These are phyloP conservation scores for Ditylenchus weischeri DNA, from an alignment of 2,888 invertebrate genomes.

Conservation along the genomic window DNA sequence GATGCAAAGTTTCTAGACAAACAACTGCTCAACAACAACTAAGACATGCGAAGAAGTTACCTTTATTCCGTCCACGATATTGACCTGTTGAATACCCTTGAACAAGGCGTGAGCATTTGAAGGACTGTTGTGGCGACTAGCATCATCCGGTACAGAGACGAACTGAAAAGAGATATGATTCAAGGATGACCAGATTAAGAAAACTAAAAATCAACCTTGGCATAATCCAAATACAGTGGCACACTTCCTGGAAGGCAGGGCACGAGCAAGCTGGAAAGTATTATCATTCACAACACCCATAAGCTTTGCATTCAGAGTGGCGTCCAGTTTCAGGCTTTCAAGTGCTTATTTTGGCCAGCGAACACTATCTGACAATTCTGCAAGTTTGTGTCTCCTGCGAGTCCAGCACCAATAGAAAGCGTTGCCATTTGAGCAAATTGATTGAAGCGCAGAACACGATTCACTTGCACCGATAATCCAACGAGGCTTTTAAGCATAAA, in stretches of 20 bases:
- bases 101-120: slow-evolving; percentile 1
- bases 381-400: slow-evolving; percentile 26
- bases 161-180: background rate
- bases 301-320: slow-evolving; percentile 3
- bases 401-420: background rate
- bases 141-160: background rate
- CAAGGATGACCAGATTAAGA: background rate
- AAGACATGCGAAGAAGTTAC: background rate
- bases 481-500: too few species aligned
- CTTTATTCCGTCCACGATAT: background rate
- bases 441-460: too few species aligned
- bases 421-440: too few species aligned
- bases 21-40: too few species aligned
- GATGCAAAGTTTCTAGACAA: too few species aligned
- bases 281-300: slow-evolving; percentile 32
- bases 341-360: slow-evolving; percentile 8
- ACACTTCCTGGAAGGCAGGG: slow-evolving; percentile 15
- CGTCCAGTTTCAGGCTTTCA: slow-evolving; percentile 8
- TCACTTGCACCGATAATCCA: too few species aligned
- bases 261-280: background rate
- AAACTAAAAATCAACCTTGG: slow-evolving; percentile 32
- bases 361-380: slow-evolving; percentile 7
- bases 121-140: slow-evolving; percentile 6
- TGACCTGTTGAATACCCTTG: background rate
- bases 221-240: slow-evolving; percentile 45